Evolutionary conservation across 1,140 invertebrate species (phyloP), one percentile per base, ranked within the genome.

Genomic region (Calephelis virginiensis): DNA sequence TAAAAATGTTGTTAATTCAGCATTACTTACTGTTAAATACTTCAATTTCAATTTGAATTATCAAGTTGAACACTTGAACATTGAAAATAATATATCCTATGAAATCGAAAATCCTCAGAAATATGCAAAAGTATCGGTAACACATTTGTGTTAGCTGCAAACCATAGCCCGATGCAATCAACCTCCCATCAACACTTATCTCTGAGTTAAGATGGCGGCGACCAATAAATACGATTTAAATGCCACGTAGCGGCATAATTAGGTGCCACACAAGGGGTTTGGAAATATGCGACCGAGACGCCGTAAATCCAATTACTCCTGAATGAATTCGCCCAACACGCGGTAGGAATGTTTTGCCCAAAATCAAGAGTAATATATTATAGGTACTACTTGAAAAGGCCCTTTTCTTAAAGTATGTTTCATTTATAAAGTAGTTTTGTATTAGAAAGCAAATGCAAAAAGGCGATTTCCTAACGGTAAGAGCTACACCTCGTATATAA

Each of bases 291-390:
- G 69, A 61, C 81, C 74, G 85, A 81, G 83, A 86, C 73, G 63
- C 81, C 75, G 85, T 86, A 86, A 86, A 85, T 86, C 76, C 84
- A 85, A 85, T 86, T 85, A 86, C 80, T 82, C 66, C 71, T 78
- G 77, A 86, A 86, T 86, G 83, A 84, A 86, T 83, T 80, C 81
- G 69, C 74, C 76, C 79, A 85, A 85, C 81, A 82, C 75, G 72
- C 66, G 61, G 70, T 38, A 50, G 74, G 74, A 74, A 77, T 78
- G 73, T 74, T 74, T 73, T 73, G 56, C 53, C 68, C 53, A 78
- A 68, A 73, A 76, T 43, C 40, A 43, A 43, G 40, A 43, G 28
- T 43, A 6, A 8, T 43, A 5, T 9, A 43, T 43, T 43, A 43
- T 43, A 8, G 6, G 8, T 9, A 43, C 8, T 43, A 8, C 40